A percentile compares a stretch with the other conserved stretches of the same genome.
These are phyloP conservation scores for Myopa testacea DNA, from an alignment of 2,888 invertebrate species.

Conservation along the genomic window DNA sequence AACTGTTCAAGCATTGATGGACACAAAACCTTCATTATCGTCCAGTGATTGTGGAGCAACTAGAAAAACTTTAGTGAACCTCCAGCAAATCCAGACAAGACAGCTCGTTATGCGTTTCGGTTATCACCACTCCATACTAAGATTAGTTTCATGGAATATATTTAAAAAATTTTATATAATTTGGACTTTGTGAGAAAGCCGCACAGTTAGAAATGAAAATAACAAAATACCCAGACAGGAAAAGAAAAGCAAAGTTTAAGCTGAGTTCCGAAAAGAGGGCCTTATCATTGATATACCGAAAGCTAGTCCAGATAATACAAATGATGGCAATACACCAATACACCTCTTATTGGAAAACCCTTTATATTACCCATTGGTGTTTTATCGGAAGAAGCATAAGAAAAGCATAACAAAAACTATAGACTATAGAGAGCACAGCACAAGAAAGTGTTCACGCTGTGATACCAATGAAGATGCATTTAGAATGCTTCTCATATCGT, in stretches of 20 bases:
- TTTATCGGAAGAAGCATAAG: too few species aligned
- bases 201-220: slow-evolving; percentile 1
- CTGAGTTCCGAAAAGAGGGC: slow-evolving; percentile 1
- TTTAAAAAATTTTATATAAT: not conserved
- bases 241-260: not conserved
- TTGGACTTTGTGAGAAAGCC: not conserved
- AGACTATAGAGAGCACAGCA: not conserved
- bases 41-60: not conserved
- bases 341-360: too few species aligned
- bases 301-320: not conserved
- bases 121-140: not conserved
- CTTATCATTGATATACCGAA: slow-evolving; percentile 9
- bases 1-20: slow-evolving; percentile 8
- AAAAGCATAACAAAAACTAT: too few species aligned
- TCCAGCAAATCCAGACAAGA: not conserved
- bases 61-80: not conserved
- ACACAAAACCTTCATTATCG: not conserved
- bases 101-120: not conserved
- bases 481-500: not conserved
- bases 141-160: not conserved
- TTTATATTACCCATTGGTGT: not conserved
- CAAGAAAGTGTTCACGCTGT: slow-evolving; percentile 2
- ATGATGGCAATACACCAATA: not conserved
- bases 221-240: slow-evolving; percentile 11
- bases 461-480: not conserved